Evolutionary conservation across 2,888 invertebrate species (phyloP).

Genomic region (Calliphora vomitoria): DNA sequence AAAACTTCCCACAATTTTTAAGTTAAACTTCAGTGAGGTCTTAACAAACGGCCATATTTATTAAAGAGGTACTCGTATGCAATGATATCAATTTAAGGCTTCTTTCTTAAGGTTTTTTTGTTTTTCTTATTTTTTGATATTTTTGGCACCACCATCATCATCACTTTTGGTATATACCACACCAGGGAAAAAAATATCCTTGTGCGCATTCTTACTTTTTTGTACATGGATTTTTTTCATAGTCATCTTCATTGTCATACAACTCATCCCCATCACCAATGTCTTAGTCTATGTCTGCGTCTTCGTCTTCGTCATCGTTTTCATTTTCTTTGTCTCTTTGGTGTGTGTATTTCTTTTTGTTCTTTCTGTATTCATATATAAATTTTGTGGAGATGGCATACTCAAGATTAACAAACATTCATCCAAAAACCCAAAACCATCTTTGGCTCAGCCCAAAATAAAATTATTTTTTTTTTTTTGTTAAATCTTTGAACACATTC

Average conservation of each 20-base stretch:
- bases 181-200: slow-evolving; percentile 67
- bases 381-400: slow-evolving; percentile 67
- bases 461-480: slow-evolving; percentile 20
- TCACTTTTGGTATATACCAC: slow-evolving; percentile 51
- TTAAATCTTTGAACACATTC: slow-evolving; percentile 58
- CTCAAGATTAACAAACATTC: slow-evolving; percentile 71
- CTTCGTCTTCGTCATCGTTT: slow-evolving; percentile 64
- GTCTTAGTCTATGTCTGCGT: slow-evolving; percentile 46
- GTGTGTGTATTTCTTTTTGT: slow-evolving; percentile 11
- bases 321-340: slow-evolving; percentile 63
- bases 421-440: slow-evolving; percentile 69
- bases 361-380: slow-evolving; percentile 32
- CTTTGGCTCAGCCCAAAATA: slow-evolving; percentile 65
- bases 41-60: slow-evolving; percentile 73
- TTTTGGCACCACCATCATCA: slow-evolving; percentile 67
- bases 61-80: slow-evolving; percentile 67
- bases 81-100: slow-evolving; percentile 73
- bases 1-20: slow-evolving; percentile 69
- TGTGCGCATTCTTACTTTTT: slow-evolving; percentile 50
- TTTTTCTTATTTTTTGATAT: slow-evolving; percentile 25
- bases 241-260: slow-evolving; percentile 67
- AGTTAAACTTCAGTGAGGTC: slow-evolving; percentile 72
- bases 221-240: slow-evolving; percentile 57
- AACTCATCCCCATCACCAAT: slow-evolving; percentile 57
- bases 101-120: slow-evolving; percentile 54